phyloP scores from a whole-genome alignment of 2,888 invertebrate species.

The Exephanes ischioxanthus region DNA sequence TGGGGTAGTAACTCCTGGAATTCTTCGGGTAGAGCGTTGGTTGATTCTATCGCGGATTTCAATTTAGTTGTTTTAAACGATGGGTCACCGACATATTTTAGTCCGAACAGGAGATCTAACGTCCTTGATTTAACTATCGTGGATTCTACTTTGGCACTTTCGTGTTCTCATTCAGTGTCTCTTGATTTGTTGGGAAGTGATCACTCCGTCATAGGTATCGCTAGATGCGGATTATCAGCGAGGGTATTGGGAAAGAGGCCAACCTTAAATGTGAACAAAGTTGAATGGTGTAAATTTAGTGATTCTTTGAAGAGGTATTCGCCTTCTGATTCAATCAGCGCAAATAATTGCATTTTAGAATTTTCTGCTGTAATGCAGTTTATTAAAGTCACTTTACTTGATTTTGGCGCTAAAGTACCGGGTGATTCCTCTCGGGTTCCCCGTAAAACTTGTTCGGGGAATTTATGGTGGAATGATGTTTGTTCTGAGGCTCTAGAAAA shows the following conservation, averaged over 20 bases:
- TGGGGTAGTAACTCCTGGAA: background rate
- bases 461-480: slow-evolving; percentile 30
- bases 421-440: background rate
- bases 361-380: background rate
- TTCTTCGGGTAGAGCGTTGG: background rate
- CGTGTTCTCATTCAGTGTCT: background rate
- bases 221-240: background rate
- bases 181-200: background rate
- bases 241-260: background rate
- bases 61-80: background rate
- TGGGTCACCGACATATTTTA: background rate
- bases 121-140: background rate
- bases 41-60: background rate
- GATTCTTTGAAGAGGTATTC: background rate
- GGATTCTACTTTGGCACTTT: background rate
- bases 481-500: background rate
- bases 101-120: background rate
- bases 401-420: background rate
- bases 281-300: background rate
- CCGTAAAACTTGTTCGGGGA: background rate
- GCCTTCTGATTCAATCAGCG: background rate
- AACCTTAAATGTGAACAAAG: background rate
- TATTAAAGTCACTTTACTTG: background rate
- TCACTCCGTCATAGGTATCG: background rate
- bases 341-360: background rate